A percentile compares a stretch with the other conserved stretches of the same genome.
phyloP scores from a whole-genome alignment of 2,888 invertebrate genomes.

The Drosophila affinis region DNA sequence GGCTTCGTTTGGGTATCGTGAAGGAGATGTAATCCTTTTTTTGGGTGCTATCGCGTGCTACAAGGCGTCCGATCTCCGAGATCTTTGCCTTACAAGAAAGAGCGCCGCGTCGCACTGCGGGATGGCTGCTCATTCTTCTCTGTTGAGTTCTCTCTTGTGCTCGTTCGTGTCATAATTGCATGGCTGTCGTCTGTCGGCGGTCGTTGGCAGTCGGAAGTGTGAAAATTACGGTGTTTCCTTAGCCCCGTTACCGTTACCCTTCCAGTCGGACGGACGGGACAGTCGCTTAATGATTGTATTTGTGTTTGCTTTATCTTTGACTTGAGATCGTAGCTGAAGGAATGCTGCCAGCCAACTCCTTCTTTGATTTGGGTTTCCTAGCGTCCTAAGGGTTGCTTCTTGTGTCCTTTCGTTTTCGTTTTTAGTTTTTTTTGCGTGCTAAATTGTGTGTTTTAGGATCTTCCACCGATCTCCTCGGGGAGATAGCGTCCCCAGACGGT shows the following conservation, averaged over 20 bases:
- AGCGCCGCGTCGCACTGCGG: slow-evolving; percentile 47
- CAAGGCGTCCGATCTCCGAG: slow-evolving; percentile 28
- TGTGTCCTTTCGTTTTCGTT: slow-evolving; percentile 19
- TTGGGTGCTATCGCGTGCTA: slow-evolving; percentile 69
- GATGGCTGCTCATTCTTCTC: slow-evolving; percentile 46
- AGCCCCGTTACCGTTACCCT: background rate
- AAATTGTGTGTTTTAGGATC: slow-evolving; percentile 67
- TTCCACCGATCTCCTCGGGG: slow-evolving; percentile 44
- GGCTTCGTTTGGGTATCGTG: slow-evolving; percentile 9
- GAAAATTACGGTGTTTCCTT: slow-evolving; percentile 72
- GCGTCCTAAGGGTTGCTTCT: slow-evolving; percentile 59
- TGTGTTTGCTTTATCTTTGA: slow-evolving; percentile 70
- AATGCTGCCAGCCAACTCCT: slow-evolving; percentile 39
- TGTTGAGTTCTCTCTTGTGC: background rate
- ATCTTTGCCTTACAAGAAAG: slow-evolving; percentile 47
- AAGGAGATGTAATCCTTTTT: slow-evolving; percentile 63
- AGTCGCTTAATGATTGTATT: slow-evolving; percentile 64
- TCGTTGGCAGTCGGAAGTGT: slow-evolving; percentile 57
- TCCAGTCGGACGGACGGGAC: background rate
- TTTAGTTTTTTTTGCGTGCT: slow-evolving; percentile 52
- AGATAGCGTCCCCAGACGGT: slow-evolving; percentile 51
- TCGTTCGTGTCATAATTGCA: slow-evolving; percentile 76
- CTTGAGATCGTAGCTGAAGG: slow-evolving; percentile 55
- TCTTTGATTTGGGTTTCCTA: slow-evolving; percentile 56
- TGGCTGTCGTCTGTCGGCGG: slow-evolving; percentile 41